Evolutionary conservation across 2,113 vertebrate species (phyloP).

Genomic region (Chaetodon auriga): DNA sequence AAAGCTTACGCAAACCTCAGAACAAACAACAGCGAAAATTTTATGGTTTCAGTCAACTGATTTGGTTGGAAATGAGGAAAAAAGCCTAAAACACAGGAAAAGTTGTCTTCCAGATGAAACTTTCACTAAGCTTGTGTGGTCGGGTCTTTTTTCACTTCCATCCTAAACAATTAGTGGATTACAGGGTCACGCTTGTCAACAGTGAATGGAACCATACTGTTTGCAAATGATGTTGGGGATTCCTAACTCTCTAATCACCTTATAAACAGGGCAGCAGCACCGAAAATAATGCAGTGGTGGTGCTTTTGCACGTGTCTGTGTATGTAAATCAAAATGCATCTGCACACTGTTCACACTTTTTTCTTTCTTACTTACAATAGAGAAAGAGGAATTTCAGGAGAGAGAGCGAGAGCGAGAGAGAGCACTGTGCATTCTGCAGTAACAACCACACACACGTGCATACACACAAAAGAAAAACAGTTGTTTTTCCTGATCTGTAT

Average conservation of each 20-base stretch:
- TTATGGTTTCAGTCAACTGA: neutral
- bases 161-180: constrained; percentile 58
- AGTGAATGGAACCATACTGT: constrained; percentile 36
- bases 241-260: constrained; percentile 62
- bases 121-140: constrained; percentile 5
- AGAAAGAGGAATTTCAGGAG: neutral
- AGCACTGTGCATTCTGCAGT: neutral
- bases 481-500: constrained; percentile 20
- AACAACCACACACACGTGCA: neutral
- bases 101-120: neutral
- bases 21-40: neutral
- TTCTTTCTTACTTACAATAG: constrained; percentile 6
- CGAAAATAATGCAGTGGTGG: constrained; percentile 11
- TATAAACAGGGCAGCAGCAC: constrained; percentile 29
- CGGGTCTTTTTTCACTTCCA: constrained; percentile 36
- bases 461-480: neutral
- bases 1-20: neutral
- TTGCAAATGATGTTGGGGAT: constrained; percentile 48
- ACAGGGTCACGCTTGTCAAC: constrained; percentile 46
- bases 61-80: neutral
- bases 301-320: constrained; percentile 18
- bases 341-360: neutral
- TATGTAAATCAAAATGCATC: constrained; percentile 16
- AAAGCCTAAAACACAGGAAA: neutral
- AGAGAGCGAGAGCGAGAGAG: neutral